These are phyloP conservation scores for Drosophila sordidula DNA, from an alignment of 2,888 invertebrate species.

Conservation along the genomic window DNA sequence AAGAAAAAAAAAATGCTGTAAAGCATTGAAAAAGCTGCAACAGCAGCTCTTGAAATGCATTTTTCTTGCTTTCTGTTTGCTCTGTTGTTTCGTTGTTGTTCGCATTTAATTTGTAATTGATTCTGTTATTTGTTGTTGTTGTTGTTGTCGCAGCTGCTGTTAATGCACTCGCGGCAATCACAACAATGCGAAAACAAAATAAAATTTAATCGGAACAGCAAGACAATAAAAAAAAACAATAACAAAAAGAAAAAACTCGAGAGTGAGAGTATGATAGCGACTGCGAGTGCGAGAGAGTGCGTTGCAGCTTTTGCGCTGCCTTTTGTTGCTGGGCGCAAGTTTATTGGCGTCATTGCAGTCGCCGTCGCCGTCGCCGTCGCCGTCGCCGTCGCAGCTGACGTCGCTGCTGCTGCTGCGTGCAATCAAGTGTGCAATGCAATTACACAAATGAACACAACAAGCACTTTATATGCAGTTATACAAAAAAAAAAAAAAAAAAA, in stretches of 20 bases:
- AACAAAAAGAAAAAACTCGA: background rate
- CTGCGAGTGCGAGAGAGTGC: slow-evolving; percentile 23
- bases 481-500: slow-evolving; percentile 21
- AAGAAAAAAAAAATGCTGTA: slow-evolving; percentile 16
- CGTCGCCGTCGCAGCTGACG: slow-evolving; percentile 20
- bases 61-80: slow-evolving; percentile 25
- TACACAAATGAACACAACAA: slow-evolving; percentile 67
- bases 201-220: slow-evolving; percentile 37
- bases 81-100: slow-evolving; percentile 17
- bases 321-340: slow-evolving; percentile 49
- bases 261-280: slow-evolving; percentile 20
- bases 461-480: slow-evolving; percentile 26
- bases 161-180: slow-evolving; percentile 53
- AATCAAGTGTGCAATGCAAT: slow-evolving; percentile 79
- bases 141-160: slow-evolving; percentile 43
- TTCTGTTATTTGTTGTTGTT: slow-evolving; percentile 40
- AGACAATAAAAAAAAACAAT: no score
- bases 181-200: slow-evolving; percentile 45
- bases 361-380: slow-evolving; percentile 19
- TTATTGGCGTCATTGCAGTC: slow-evolving; percentile 73
- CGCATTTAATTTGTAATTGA: slow-evolving; percentile 56
- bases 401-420: slow-evolving; percentile 45
- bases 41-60: slow-evolving; percentile 39
- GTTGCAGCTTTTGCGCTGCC: slow-evolving; percentile 17
- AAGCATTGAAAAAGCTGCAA: slow-evolving; percentile 28